These are phyloP conservation scores for Chaetodon trifasciatus DNA, from an alignment of 2,797 vertebrate genomes.

Conservation along the genomic window DNA sequence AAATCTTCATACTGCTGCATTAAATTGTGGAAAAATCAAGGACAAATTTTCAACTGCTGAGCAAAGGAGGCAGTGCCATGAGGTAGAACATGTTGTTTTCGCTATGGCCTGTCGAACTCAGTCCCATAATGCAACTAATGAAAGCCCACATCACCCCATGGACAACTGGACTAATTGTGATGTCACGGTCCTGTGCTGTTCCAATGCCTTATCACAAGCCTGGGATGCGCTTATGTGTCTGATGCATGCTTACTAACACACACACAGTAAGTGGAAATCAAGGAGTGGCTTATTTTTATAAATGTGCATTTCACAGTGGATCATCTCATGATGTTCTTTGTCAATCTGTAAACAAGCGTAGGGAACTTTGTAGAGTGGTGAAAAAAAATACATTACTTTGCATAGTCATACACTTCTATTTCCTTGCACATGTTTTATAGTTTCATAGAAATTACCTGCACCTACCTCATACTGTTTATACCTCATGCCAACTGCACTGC, in stretches of 20 bases:
- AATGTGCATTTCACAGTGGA: neutral
- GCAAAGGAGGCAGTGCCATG: slow-evolving; percentile 26
- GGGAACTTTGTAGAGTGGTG: neutral
- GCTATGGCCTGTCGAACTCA: slow-evolving; percentile 63
- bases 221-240: slow-evolving; percentile 15
- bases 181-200: slow-evolving; percentile 27
- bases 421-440: neutral
- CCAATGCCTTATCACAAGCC: neutral
- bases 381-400: neutral
- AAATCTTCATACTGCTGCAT: slow-evolving; percentile 36
- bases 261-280: neutral
- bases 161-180: slow-evolving; percentile 46
- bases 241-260: slow-evolving; percentile 15
- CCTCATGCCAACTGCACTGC: too few relatives aligned
- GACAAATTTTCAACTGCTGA: slow-evolving; percentile 25
- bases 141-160: slow-evolving; percentile 51
- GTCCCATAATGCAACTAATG: slow-evolving; percentile 74
- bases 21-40: slow-evolving; percentile 37
- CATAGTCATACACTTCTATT: neutral
- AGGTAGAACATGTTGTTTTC: slow-evolving; percentile 51
- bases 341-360: neutral
- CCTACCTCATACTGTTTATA: too few relatives aligned
- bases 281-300: neutral
- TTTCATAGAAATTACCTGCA: too few relatives aligned
- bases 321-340: neutral